Base-by-base conservation (phyloP, 2,113 vertebrate genomes). In the Phasianus colchicus region DNA sequence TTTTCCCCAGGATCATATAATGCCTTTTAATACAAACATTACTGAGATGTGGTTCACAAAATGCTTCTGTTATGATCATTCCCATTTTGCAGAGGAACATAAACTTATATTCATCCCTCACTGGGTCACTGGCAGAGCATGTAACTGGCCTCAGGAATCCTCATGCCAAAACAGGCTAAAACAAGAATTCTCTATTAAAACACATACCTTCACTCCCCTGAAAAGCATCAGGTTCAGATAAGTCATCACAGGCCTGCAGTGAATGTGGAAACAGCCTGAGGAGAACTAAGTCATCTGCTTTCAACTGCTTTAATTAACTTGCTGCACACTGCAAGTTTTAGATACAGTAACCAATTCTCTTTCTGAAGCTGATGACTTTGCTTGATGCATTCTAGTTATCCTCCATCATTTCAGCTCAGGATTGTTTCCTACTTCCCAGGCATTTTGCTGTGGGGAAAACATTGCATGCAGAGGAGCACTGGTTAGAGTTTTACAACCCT, bases 261-360 rank as follows among this genome's bases (percentile, higher is more conserved):
- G 27, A 66, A 34, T 11, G 18, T 40, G 42, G 83, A 86, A 89
- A 57, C 18, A 54, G 22, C 32, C 64, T 45, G 27, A 10, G 34
- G 16, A 74, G n/a, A 60, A 29, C 42, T 3, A 71, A 79, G 34
- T 64, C 7, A 50, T 45, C 32, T 89, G 5, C 90, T 86, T 90
- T 47, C n/a, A 61, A 36, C 32, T 84, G 45, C 34, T 83, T 90
- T 86, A 66, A 54, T 83, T 88, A 63, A 63, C 45, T 77, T 73
- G 7, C 36, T 88, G 7, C 60, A 4, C 20, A 10, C 22, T 57
- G 16, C 64, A 86, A 73, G 50, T 65, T 88, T 86, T 4, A 55
- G 50, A 58, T 22, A 72, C 32, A 30, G 71, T 34, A 72, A n/a
- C 47, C 45, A 25, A 43, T 57, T 63, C 11, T 12, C 3, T 85